These are phyloP conservation scores for Melanotaenia pygmaea DNA, from an alignment of 2,797 vertebrate genomes.

Conservation along the genomic window DNA sequence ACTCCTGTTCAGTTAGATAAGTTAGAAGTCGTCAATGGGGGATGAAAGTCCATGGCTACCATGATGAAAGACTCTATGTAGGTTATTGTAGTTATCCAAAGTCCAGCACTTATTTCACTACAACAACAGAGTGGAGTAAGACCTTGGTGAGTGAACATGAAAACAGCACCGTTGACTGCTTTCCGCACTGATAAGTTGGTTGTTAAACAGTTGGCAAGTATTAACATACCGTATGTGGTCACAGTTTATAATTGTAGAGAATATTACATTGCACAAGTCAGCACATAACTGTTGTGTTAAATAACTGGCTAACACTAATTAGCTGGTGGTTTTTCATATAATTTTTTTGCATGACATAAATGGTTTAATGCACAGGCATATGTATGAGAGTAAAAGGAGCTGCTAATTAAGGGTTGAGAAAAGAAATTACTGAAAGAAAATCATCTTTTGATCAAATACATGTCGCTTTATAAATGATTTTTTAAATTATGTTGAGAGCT, in stretches of 20 bases:
- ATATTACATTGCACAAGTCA: neutral
- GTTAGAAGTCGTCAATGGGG: constrained; percentile 43
- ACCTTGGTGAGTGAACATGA: constrained; percentile 21
- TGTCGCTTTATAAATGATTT: neutral
- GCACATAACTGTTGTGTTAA: constrained; percentile 2
- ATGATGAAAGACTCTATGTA: constrained; percentile 60
- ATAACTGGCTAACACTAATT: constrained; percentile 2
- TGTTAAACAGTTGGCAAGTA: neutral
- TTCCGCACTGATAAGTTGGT: neutral
- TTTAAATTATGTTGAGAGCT: neutral
- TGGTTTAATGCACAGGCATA: constrained; percentile 4
- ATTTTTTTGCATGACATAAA: too few relatives aligned
- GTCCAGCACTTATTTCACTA: constrained; percentile 65
- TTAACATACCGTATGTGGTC: neutral
- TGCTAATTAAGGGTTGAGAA: constrained; percentile 13
- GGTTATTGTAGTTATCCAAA: constrained; percentile 67
- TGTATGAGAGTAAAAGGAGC: constrained; percentile 9
- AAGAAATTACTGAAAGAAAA: neutral
- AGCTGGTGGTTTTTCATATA: neutral
- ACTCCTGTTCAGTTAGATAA: constrained; percentile 66
- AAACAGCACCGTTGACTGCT: constrained; percentile 26
- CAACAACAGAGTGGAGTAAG: constrained; percentile 55
- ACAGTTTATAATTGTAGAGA: neutral
- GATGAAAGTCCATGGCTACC: constrained; percentile 73
- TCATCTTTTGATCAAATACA: neutral